These are phyloP conservation scores for Solenodon paradoxus DNA, from an alignment of 2,113 vertebrate genomes.

Conservation along the genomic window DNA sequence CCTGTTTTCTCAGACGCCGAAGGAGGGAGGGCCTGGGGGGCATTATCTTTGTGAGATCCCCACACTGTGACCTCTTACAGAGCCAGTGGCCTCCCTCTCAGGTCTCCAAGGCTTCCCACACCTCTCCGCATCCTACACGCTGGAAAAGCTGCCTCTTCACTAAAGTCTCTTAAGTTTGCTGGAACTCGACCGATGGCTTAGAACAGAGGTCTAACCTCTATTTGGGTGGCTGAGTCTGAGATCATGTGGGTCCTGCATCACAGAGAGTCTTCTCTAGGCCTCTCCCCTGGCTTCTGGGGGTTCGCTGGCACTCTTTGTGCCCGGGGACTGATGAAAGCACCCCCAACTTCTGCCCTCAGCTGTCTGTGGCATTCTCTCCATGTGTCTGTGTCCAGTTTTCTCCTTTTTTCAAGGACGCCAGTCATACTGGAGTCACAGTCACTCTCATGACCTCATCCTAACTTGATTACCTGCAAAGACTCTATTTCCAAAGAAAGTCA, in stretches of 20 bases:
- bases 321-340: background rate
- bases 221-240: background rate
- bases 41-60: background rate
- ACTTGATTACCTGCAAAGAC: too few relatives aligned
- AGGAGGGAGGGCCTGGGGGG: background rate
- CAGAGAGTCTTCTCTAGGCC: fast-evolving
- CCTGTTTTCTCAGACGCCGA: background rate
- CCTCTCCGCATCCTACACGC: fast-evolving
- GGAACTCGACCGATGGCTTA: too few relatives aligned
- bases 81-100: fast-evolving
- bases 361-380: fast-evolving
- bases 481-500: too few relatives aligned
- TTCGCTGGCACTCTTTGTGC: background rate
- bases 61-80: background rate
- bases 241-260: too few relatives aligned
- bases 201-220: background rate
- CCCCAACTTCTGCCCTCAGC: background rate
- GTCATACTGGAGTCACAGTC: fast-evolving
- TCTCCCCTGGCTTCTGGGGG: background rate
- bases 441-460: background rate
- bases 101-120: fast-evolving
- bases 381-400: too few relatives aligned
- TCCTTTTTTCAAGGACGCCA: background rate
- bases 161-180: fast-evolving
- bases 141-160: background rate